phyloP scores from a whole-genome alignment of 92 coral and sea anemone species.

The Pocillopora meandrina region DNA sequence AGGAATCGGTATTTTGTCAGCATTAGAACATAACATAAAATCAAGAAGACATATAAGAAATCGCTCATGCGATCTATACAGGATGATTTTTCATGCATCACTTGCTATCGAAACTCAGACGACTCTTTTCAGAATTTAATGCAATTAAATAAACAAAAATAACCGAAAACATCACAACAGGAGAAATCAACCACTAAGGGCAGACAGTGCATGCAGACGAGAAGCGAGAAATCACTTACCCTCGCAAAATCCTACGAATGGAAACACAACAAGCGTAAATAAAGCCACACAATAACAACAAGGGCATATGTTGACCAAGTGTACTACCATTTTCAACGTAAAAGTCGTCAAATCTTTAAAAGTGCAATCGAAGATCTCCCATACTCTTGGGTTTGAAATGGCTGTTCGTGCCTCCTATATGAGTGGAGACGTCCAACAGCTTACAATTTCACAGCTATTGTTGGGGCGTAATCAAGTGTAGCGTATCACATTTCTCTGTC shows the following conservation, averaged over 20 bases:
- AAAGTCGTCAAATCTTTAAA: not conserved
- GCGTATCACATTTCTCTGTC: constrained; percentile 16
- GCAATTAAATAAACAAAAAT: constrained; percentile 8
- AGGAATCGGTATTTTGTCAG: not conserved
- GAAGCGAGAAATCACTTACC: constrained; percentile 27
- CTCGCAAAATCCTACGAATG: constrained; percentile 29
- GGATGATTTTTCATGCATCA: not conserved
- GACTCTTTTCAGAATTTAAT: not conserved
- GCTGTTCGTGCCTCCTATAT: not conserved
- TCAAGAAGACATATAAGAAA: not conserved
- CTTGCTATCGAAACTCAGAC: not conserved
- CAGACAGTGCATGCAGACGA: not conserved
- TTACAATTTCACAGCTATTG: not conserved
- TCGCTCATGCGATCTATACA: not conserved
- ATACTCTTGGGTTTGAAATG: too few relatives aligned
- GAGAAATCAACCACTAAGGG: not conserved
- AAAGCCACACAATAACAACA: not conserved
- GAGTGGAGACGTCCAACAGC: constrained; percentile 5
- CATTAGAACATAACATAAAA: not conserved
- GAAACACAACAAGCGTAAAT: constrained; percentile 20
- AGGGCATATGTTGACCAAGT: not conserved
- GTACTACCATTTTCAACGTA: constrained; percentile 1
- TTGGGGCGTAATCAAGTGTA: constrained; percentile 11
- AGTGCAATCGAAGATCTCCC: not conserved
- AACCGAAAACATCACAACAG: constrained; percentile 22